These are phyloP conservation scores for Stichopus chloronotus DNA, from an alignment of 35 echinoderm and acorn worm genomes.

Conservation along the genomic window DNA sequence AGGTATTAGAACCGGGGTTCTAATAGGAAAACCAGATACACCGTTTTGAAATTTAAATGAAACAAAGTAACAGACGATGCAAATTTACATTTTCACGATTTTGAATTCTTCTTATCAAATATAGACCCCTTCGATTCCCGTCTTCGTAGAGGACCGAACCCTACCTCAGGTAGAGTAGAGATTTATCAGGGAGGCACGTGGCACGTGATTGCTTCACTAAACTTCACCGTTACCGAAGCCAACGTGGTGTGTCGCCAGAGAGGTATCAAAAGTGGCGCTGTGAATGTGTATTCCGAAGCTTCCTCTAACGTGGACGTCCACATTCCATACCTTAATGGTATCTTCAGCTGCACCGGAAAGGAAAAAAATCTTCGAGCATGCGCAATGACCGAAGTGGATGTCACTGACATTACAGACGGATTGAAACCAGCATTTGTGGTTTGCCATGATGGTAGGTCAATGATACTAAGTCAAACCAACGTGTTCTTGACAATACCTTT, in stretches of 20 bases:
- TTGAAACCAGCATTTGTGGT: not conserved
- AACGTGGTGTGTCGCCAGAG: not conserved
- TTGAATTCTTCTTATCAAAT: too few species aligned
- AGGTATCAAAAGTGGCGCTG: not conserved
- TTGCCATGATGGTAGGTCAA: not conserved
- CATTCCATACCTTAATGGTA: not conserved
- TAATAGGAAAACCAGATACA: too few species aligned
- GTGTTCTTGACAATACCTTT: too few species aligned
- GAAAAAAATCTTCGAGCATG: not conserved
- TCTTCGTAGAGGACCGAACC: not conserved
- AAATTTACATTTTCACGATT: too few species aligned
- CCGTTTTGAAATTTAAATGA: too few species aligned
- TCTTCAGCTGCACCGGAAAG: not conserved
- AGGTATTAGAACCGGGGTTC: too few species aligned
- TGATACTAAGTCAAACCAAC: too few species aligned
- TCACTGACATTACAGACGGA: not conserved
- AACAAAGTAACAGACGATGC: too few species aligned
- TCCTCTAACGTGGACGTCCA: not conserved
- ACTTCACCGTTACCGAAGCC: constrained; percentile 1
- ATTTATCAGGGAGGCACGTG: not conserved
- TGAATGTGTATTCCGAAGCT: not conserved
- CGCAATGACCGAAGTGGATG: not conserved
- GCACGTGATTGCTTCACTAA: not conserved
- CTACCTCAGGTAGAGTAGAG: not conserved
- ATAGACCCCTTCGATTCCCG: constrained; percentile 11